A percentile compares a stretch with the other conserved stretches of the same genome.
Conservation (phyloP, 2,888 invertebrate species). For the Lumbricus terrestris region DNA sequence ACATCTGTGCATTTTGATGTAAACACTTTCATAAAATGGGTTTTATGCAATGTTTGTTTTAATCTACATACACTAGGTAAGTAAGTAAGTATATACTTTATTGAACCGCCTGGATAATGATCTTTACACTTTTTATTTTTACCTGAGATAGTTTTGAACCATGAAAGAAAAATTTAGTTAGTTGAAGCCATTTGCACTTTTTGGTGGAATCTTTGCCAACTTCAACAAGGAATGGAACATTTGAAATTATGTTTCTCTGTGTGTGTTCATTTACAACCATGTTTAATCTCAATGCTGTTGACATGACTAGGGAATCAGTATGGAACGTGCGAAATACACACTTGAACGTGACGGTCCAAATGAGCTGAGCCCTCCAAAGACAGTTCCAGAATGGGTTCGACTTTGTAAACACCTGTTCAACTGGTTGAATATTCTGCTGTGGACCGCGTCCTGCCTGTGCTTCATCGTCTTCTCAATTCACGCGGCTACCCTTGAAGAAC, state of each 20-base stretch:
- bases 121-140: no score
- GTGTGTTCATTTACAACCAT: no score
- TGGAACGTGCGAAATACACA: constrained; percentile 45
- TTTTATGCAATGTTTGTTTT: background rate
- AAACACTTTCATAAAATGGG: background rate
- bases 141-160: background rate
- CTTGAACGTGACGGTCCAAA: constrained; percentile 55
- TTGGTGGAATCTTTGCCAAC: background rate
- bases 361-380: constrained; percentile 54
- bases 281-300: background rate
- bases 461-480: constrained; percentile 79
- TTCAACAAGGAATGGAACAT: no score
- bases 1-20: no score
- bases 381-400: constrained; percentile 57
- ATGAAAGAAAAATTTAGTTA: background rate
- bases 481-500: constrained; percentile 82
- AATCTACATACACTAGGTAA: no score
- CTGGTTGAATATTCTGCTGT: constrained; percentile 54
- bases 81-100: no score
- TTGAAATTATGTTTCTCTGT: no score
- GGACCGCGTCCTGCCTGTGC: constrained; percentile 69
- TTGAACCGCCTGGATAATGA: background rate
- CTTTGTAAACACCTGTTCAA: constrained; percentile 55
- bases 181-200: background rate
- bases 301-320: constrained; percentile 46